A percentile compares a stretch with the other conserved stretches of the same genome.
These are phyloP conservation scores for Salvator merianae DNA, from an alignment of 2,113 vertebrate species.

Conservation along the genomic window DNA sequence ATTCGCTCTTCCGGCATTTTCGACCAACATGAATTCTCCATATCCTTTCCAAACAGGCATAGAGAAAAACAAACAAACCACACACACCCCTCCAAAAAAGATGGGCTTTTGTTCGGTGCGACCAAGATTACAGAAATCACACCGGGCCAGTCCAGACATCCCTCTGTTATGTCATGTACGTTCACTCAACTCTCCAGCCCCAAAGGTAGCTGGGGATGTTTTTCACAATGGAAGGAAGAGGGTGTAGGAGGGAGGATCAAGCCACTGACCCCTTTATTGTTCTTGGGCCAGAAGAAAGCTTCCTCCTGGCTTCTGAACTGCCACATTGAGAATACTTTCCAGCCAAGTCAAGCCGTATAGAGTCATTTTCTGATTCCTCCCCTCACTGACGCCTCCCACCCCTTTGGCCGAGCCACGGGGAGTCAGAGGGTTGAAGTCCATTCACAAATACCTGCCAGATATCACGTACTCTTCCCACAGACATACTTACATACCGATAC, in stretches of 20 bases:
- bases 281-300: constrained; percentile 81
- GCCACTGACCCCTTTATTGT: constrained; percentile 87
- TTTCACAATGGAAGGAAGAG: constrained; percentile 90
- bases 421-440: constrained; percentile 68
- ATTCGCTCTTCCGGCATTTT: background rate
- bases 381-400: constrained; percentile 56
- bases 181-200: constrained; percentile 48
- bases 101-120: background rate
- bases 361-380: constrained; percentile 46
- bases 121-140: background rate
- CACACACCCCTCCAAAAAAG: too few relatives aligned
- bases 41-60: background rate
- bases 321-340: constrained; percentile 63
- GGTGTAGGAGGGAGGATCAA: constrained; percentile 81
- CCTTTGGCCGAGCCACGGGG: constrained; percentile 52
- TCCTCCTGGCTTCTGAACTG: constrained; percentile 73
- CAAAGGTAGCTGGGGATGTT: constrained; percentile 65
- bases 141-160: background rate
- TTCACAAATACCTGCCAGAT: constrained; percentile 79
- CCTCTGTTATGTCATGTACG: constrained; percentile 45
- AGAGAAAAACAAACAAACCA: constrained; percentile 15
- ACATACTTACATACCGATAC: background rate
- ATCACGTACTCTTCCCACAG: constrained; percentile 81
- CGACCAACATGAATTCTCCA: rapidly evolving
- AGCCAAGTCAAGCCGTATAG: constrained; percentile 67